phyloP scores from a whole-genome alignment of 2,888 invertebrate genomes.

The Stenolophus ochropezus region DNA sequence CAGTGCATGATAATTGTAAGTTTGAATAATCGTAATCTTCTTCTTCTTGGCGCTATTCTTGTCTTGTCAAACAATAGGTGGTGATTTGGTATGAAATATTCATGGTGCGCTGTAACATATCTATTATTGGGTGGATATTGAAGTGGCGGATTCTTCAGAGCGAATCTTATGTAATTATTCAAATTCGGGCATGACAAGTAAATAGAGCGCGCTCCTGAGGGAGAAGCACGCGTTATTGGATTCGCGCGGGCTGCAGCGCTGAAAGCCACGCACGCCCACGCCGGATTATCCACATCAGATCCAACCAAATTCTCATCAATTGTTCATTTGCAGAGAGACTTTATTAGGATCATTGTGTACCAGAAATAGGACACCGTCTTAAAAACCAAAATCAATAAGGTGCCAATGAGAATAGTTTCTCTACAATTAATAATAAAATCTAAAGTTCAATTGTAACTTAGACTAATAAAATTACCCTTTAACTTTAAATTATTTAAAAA shows the following conservation, averaged over 20 bases:
- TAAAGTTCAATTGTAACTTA: no score
- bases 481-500: no score
- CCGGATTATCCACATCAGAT: conserved; percentile 28
- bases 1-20: not conserved
- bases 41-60: not conserved
- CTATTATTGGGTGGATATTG: conserved; percentile 29
- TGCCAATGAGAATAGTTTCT: no score
- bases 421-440: no score
- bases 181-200: conserved; percentile 58
- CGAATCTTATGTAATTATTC: conserved; percentile 59
- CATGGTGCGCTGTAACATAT: conserved; percentile 5
- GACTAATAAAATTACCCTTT: no score
- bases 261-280: not conserved
- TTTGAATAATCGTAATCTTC: not conserved
- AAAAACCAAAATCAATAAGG: no score
- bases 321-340: not conserved
- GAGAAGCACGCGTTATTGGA: conserved; percentile 53
- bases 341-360: not conserved
- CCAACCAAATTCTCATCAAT: conserved; percentile 34
- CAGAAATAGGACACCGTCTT: no score
- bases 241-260: conserved; percentile 12
- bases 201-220: conserved; percentile 45
- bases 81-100: conserved; percentile 12
- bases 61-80: not conserved
- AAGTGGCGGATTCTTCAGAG: not conserved